Conservation (phyloP, 2,888 invertebrate species). For the Folsomia manolachei region DNA sequence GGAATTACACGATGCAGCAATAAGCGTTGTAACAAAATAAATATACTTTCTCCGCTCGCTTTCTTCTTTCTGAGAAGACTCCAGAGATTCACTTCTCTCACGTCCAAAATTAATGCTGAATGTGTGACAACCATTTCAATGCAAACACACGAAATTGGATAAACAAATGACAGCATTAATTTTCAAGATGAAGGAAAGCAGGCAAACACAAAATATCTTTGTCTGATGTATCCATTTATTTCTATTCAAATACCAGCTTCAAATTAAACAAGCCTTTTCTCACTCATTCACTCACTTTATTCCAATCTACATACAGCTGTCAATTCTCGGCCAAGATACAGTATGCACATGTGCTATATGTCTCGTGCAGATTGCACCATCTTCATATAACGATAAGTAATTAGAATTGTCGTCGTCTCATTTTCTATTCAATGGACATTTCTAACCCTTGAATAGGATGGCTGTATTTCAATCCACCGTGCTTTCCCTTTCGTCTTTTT, state of each 20-base stretch:
- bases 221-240: not conserved
- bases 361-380: too few relatives aligned
- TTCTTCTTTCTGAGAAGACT: not conserved
- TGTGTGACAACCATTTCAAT: not conserved
- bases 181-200: not conserved
- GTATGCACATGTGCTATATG: too few relatives aligned
- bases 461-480: too few relatives aligned
- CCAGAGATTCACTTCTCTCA: not conserved
- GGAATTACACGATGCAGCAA: too few relatives aligned
- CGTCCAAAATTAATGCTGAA: not conserved
- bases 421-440: too few relatives aligned
- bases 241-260: not conserved
- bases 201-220: not conserved
- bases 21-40: not conserved
- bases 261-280: not conserved
- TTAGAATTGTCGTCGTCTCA: too few relatives aligned
- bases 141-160: not conserved
- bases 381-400: too few relatives aligned
- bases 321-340: too few relatives aligned
- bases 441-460: too few relatives aligned
- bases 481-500: too few relatives aligned
- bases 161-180: not conserved
- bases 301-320: too few relatives aligned
- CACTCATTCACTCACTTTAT: too few relatives aligned
- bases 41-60: not conserved